Percentiles rank a stretch among this genome's conserved stretches.
Conservation (phyloP, 1,140 invertebrate species). For the Leptinotarsa lineolata region DNA sequence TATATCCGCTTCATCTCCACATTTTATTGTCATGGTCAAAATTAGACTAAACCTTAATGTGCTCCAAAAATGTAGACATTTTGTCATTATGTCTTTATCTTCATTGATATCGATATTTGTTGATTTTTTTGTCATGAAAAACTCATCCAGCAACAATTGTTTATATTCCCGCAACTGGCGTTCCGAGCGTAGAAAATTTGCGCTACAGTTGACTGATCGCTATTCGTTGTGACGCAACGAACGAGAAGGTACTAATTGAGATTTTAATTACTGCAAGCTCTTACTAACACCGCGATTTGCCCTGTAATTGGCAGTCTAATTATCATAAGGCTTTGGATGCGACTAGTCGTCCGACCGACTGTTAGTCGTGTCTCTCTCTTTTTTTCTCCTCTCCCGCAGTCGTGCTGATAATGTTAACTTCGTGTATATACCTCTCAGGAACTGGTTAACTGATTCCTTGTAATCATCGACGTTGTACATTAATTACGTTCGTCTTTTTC, state of each 20-base stretch:
- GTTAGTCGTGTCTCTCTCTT: background rate
- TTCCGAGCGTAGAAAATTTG: too few species aligned
- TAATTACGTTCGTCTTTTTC: background rate
- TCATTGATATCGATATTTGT: too few species aligned
- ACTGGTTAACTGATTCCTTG: slow-evolving; percentile 5
- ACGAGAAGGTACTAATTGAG: background rate
- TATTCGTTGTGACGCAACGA: too few species aligned
- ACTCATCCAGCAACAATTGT: too few species aligned
- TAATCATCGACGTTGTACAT: background rate
- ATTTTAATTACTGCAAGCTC: slow-evolving; percentile 8
- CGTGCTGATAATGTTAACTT: background rate
- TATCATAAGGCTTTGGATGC: slow-evolving; percentile 5
- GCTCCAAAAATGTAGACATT: too few species aligned
- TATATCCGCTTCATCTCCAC: too few species aligned
- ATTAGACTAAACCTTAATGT: too few species aligned
- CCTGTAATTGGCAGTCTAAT: slow-evolving; percentile 3
- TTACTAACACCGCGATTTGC: slow-evolving; percentile 2
- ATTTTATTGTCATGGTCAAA: too few species aligned
- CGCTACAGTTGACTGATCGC: too few species aligned
- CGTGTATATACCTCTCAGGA: background rate
- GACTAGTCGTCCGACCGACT: background rate
- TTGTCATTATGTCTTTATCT: too few species aligned
- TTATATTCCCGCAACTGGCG: too few species aligned
- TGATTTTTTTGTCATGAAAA: too few species aligned
- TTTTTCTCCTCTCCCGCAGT: background rate